phyloP scores from a whole-genome alignment of 1,140 invertebrate species.

The Drosophila tsacasi region DNA sequence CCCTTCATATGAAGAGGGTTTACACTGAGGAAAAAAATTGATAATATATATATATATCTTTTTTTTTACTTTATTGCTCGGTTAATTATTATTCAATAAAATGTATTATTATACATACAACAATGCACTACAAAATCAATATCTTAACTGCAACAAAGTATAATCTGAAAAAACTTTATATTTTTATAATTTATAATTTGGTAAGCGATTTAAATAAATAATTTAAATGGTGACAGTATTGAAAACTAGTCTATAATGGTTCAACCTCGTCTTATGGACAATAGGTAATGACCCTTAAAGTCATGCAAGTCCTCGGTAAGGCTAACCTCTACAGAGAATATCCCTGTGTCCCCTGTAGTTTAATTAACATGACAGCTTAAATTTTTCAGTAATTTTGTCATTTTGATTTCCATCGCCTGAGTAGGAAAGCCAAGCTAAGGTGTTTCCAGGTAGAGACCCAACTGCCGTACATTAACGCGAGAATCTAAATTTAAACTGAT shows the following conservation, averaged over 20 bases:
- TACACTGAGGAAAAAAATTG: not conserved
- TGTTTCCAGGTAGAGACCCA: no score
- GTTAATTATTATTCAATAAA: not conserved
- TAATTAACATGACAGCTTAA: no score
- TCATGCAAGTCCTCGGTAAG: slow-evolving; percentile 6
- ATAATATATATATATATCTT: no score
- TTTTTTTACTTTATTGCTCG: not conserved
- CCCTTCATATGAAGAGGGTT: not conserved
- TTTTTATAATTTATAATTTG: slow-evolving; percentile 9
- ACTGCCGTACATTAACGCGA: not conserved
- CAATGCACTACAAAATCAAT: not conserved
- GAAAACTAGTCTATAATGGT: slow-evolving; percentile 11
- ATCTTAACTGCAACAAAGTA: not conserved
- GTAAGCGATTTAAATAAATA: no score
- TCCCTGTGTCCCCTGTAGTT: no score
- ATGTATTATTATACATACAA: not conserved
- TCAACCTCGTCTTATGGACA: slow-evolving; percentile 14
- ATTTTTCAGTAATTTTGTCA: not conserved
- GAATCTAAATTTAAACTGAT: not conserved
- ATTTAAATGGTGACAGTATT: not conserved
- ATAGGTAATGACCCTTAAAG: not conserved
- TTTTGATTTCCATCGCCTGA: no score
- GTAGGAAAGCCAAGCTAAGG: no score
- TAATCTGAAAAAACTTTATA: not conserved
- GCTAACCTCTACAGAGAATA: no score